Base-by-base conservation (phyloP, 1,140 invertebrate species). In the Calliopsis andreniformis region DNA sequence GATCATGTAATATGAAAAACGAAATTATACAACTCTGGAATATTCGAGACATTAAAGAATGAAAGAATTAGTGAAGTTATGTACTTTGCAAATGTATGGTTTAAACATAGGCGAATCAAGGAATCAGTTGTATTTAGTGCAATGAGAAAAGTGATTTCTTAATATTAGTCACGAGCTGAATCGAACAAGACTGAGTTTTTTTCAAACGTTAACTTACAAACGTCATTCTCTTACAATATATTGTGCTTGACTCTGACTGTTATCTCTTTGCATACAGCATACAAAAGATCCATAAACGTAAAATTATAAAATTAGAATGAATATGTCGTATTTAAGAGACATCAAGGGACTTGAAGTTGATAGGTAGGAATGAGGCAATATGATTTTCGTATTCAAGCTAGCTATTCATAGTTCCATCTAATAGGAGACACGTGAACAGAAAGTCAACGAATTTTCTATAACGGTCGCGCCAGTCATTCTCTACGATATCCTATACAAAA, bases 1-100 rank as follows among this genome's bases (percentile, higher is more conserved):
- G 76, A 83, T 83, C 82, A 83, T 83, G 53, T 76, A 25, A 49
- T 45, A 71, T 63, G 70, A 78, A 82, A 73, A 64, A 83, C 59
- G 30, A 18, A 45, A 8, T 35, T 18, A 16, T 43, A 28, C 25
- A 1, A 64, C 32, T 42, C 30, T 12, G 1, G 3, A 20, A 62
- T 28, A 32, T 76, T 14, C 23, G 14, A 23, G 20, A 32, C 53
- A 39, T 16, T 51, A 20, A 23, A 12, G 18, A 23, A 18, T 5
- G 14, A 18, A 23, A 23, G 47, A 23, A n/a, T n/a, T n/a, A n/a
- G n/a, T n/a, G n/a, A n/a, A n/a, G n/a, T n/a, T n/a, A n/a, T n/a
- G n/a, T n/a, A n/a, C n/a, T n/a, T n/a, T n/a, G n/a, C n/a, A n/a
- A n/a, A n/a, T n/a, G n/a, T n/a, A n/a, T n/a, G n/a, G n/a, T n/a